A percentile compares a stretch with the other conserved stretches of the same genome.
These are phyloP conservation scores for Leucozona laternaria DNA, from an alignment of 2,888 invertebrate genomes.

Conservation along the genomic window DNA sequence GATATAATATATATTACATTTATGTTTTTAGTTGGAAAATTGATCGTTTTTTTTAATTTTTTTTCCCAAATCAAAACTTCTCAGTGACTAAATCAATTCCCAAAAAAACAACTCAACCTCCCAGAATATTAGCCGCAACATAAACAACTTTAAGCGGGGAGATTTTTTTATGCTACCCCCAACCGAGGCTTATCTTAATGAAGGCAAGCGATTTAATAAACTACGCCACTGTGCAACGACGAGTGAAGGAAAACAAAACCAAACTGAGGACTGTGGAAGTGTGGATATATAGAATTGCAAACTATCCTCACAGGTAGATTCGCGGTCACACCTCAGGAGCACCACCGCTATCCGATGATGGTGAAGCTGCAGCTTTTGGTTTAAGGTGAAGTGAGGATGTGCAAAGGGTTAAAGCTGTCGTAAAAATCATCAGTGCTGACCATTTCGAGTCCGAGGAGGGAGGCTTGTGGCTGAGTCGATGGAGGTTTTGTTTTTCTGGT, in stretches of 20 bases:
- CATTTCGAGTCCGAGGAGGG: slow-evolving; percentile 26
- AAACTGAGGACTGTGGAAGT: background rate
- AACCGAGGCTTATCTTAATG: slow-evolving; percentile 66
- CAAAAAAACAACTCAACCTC: slow-evolving; percentile 29
- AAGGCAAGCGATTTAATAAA: slow-evolving; percentile 67
- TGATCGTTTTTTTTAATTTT: too few species aligned
- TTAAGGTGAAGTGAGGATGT: slow-evolving; percentile 18
- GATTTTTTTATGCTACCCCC: slow-evolving; percentile 49
- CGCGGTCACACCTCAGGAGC: slow-evolving; percentile 32
- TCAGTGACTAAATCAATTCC: too few species aligned
- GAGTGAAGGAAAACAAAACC: background rate
- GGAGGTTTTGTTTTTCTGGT: slow-evolving; percentile 28
- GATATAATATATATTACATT: too few species aligned
- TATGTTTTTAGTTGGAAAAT: too few species aligned
- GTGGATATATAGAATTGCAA: slow-evolving; percentile 52
- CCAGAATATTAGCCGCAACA: slow-evolving; percentile 51
- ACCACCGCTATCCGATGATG: background rate
- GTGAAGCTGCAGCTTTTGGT: slow-evolving; percentile 31
- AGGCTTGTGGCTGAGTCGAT: slow-evolving; percentile 20
- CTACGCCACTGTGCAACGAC: slow-evolving; percentile 67
- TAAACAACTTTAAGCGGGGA: slow-evolving; percentile 44
- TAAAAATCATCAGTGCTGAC: slow-evolving; percentile 58
- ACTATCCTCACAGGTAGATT: slow-evolving; percentile 58
- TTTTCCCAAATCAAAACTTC: too few species aligned
- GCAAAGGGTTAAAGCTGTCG: slow-evolving; percentile 62